Evolutionary conservation across 2,113 vertebrate genomes (phyloP).

Genomic region (Pomatorhinus ruficollis): DNA sequence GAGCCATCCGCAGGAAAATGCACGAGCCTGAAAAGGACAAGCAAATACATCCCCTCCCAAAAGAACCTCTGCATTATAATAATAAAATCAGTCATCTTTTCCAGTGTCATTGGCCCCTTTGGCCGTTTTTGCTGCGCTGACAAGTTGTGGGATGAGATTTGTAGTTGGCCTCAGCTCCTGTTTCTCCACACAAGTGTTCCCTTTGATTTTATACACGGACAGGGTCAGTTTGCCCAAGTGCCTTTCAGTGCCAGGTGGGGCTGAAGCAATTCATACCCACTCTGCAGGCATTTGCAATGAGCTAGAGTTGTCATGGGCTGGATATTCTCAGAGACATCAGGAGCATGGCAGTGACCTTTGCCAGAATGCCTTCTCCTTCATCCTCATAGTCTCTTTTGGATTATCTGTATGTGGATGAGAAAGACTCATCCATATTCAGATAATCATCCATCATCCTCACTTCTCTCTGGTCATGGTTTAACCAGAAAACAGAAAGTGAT

Average conservation of each 20-base stretch:
- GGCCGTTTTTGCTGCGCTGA: neutral
- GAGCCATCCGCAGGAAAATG: neutral
- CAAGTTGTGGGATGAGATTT: neutral
- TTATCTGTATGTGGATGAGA: no score
- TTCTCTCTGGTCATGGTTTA: neutral
- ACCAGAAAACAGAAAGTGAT: neutral
- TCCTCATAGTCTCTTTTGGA: no score
- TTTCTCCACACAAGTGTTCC: neutral
- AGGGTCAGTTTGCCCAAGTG: neutral
- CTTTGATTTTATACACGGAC: neutral
- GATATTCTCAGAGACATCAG: neutral
- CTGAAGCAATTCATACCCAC: neutral
- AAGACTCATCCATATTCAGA: no score
- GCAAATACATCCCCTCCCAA: neutral
- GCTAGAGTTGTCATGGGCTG: neutral
- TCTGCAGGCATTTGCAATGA: neutral
- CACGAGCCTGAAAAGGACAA: neutral
- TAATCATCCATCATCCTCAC: neutral
- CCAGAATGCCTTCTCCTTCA: neutral
- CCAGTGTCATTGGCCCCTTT: neutral
- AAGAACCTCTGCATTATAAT: neutral
- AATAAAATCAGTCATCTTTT: neutral
- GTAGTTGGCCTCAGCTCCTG: neutral
- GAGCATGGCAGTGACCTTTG: neutral
- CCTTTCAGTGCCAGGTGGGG: fast-evolving